Evolutionary conservation across 2,888 invertebrate species (phyloP), one percentile per base, ranked within the genome.

Genomic region (Cancer borealis): DNA sequence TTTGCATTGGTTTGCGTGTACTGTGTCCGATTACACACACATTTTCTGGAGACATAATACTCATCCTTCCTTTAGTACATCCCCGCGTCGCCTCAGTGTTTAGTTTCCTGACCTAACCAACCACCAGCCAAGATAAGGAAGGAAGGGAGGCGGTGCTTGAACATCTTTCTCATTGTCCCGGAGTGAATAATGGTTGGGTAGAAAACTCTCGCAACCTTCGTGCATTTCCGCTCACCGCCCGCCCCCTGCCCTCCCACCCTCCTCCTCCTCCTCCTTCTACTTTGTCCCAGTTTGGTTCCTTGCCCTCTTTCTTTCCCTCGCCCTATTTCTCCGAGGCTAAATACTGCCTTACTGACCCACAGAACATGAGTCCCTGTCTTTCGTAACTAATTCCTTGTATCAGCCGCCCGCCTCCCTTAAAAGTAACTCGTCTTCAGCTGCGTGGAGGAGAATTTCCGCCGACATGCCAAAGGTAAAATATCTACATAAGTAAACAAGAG

Each of bases 291-390:
- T 79, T 79, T 30, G 79, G 79, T 79, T 79, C 79, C 79, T 30
- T 21, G 26, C 6, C 30, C 79, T 79, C 79, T 79, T 79, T 79
- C 12, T 14, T 30, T 79, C 79, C 79, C 79, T 79, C 30, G 79
- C 14, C 79, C 14, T 30, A 79, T 79, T 79, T 79, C 30, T 30
- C 14, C 26, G 79, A 79, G 79, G 79, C 6, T n/a, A 66, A 66
- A n/a, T 17, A 79, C 79, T 79, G 79, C 79, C 79, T 79, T 26
- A 79, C 79, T 79, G 79, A 79, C 79, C 30, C 30, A 79, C 79
- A 79, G 30, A 79, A 26, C 79, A 30, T 79, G 79, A 79, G 30
- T 79, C 30, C 12, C 12, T 10, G 2, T 79, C 79, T 79, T 79
- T 79, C 79, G 79, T 30, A 79, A 79, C 79, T 30, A 10, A 30